Evolutionary conservation across 1,140 invertebrate genomes (phyloP).

Genomic region (Luehdorfia chinensis): DNA sequence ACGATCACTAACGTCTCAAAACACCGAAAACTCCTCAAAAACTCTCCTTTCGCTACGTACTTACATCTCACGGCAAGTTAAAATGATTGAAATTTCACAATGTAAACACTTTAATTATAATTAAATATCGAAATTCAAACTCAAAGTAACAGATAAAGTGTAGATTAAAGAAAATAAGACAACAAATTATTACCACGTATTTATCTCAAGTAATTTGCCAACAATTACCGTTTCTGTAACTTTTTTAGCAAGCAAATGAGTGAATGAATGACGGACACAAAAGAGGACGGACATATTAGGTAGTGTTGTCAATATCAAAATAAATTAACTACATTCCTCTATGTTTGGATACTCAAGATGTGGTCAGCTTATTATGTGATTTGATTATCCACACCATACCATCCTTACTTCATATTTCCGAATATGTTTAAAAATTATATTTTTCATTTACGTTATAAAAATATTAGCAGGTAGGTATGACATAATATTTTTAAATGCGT

Average conservation of each 20-base stretch:
- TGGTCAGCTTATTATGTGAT: too few relatives aligned
- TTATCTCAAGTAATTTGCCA: slow-evolving; percentile 69
- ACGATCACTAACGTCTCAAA: slow-evolving; percentile 43
- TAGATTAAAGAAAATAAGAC: slow-evolving; percentile 18
- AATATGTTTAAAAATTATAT: too few relatives aligned
- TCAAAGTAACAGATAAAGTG: not conserved
- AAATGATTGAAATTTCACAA: slow-evolving; percentile 52
- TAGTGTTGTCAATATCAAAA: slow-evolving; percentile 38
- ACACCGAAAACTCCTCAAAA: slow-evolving; percentile 55
- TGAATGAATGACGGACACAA: slow-evolving; percentile 64
- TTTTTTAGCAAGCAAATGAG: slow-evolving; percentile 68
- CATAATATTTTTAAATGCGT: too few relatives aligned
- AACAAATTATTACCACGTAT: slow-evolving; percentile 59
- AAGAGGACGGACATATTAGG: slow-evolving; percentile 56
- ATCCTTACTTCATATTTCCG: too few relatives aligned
- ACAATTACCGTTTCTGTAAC: slow-evolving; percentile 66
- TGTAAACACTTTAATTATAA: slow-evolving; percentile 56
- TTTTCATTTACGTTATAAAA: too few relatives aligned
- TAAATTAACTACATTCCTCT: slow-evolving; percentile 7
- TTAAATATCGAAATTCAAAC: not conserved
- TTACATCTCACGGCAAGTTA: slow-evolving; percentile 48
- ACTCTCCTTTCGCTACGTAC: slow-evolving; percentile 58
- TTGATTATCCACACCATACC: too few relatives aligned
- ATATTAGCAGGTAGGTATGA: too few relatives aligned
- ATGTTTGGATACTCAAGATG: slow-evolving; percentile 21